These are phyloP conservation scores for Cryptoblepharus egeriae DNA, from an alignment of 2,797 vertebrate species.

Conservation along the genomic window DNA sequence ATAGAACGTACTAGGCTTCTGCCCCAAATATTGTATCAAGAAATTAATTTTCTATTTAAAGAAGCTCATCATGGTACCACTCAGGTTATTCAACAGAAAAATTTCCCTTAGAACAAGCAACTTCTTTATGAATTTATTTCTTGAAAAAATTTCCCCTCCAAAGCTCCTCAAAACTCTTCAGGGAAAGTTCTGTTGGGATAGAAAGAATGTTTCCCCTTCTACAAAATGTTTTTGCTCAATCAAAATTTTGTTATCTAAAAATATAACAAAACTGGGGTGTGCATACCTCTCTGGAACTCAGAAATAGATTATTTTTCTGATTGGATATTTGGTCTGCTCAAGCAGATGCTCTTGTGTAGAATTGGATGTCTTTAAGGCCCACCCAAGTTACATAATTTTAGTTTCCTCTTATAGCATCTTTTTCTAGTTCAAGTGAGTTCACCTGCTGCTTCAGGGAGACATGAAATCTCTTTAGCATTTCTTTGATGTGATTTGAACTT, in stretches of 20 bases:
- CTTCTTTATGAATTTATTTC: not conserved
- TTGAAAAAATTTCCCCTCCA: not conserved
- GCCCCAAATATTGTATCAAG: not conserved
- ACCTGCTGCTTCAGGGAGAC: not conserved
- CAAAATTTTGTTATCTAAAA: too few species aligned
- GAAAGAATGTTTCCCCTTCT: not conserved
- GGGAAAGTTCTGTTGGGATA: not conserved
- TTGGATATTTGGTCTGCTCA: not conserved
- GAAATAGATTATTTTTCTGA: not conserved
- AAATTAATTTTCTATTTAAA: not conserved
- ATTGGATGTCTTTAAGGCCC: not conserved
- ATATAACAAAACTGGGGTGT: not conserved
- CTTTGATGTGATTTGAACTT: not conserved
- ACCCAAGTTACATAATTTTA: not conserved
- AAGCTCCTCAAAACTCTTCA: not conserved
- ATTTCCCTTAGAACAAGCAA: not conserved
- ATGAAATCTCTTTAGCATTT: not conserved
- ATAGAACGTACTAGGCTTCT: not conserved
- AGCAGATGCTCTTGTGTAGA: too few species aligned
- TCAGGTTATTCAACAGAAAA: not conserved
- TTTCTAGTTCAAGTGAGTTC: not conserved
- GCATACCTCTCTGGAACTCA: not conserved
- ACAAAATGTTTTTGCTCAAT: not conserved
- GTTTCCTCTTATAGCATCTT: too few species aligned
- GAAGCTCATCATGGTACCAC: not conserved